Conservation (phyloP, 2,797 vertebrate genomes). For the Nyctibius grandis region DNA sequence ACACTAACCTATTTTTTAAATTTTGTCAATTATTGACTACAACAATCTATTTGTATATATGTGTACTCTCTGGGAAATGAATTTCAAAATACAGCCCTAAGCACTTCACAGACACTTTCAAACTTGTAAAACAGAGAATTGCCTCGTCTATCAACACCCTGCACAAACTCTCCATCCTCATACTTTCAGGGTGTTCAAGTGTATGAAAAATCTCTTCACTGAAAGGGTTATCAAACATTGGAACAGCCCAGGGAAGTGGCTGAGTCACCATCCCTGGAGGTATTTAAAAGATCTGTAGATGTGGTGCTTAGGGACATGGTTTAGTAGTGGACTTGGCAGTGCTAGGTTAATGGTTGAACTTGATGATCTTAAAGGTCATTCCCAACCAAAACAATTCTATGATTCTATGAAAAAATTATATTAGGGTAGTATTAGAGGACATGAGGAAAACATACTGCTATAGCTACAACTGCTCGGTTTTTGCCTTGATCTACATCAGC, state of each 20-base stretch:
- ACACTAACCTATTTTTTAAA: not conserved
- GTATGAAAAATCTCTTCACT: no score
- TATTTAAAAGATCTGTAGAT: no score
- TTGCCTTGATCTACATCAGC: not conserved
- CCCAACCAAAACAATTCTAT: no score
- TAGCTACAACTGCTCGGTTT: not conserved
- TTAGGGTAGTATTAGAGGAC: no score
- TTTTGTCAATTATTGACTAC: not conserved
- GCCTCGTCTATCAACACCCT: not conserved
- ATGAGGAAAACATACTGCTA: not conserved
- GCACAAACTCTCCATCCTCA: not conserved
- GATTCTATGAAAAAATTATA: no score
- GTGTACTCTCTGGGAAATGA: not conserved
- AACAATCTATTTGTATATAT: not conserved
- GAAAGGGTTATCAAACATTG: no score
- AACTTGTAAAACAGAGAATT: not conserved
- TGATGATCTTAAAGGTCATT: no score
- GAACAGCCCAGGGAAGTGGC: no score
- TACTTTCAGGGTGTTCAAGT: not conserved
- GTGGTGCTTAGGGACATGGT: no score
- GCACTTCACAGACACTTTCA: not conserved
- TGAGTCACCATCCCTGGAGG: no score
- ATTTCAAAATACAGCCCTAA: not conserved
- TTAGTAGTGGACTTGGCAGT: no score
- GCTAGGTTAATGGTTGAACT: no score